Conservation (phyloP, 1,140 invertebrate genomes). For the Lasioglossum baleicum region DNA sequence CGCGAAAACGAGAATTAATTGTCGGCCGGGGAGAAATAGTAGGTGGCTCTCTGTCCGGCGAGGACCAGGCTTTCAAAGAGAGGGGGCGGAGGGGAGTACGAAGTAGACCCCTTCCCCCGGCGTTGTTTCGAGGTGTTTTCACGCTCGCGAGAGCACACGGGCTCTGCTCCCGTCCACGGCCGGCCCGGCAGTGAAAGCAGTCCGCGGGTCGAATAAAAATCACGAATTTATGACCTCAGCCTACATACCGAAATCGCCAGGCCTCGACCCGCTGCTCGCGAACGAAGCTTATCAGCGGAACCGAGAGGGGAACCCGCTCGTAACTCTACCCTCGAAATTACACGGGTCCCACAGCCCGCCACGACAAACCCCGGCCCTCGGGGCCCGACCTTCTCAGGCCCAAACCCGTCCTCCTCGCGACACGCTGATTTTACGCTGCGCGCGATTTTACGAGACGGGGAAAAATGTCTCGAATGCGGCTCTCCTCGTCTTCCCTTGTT, state of each 20-base stretch:
- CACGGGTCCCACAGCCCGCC: neutral
- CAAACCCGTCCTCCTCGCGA: neutral
- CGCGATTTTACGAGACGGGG: too few relatives aligned
- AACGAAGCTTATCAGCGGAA: conserved; percentile 17
- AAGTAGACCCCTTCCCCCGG: too few relatives aligned
- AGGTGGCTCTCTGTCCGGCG: too few relatives aligned
- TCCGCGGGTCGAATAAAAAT: conserved; percentile 44
- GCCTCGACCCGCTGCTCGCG: conserved; percentile 18
- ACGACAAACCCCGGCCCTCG: neutral
- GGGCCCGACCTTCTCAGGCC: neutral
- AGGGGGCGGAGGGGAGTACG: too few relatives aligned
- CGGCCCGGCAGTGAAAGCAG: conserved; percentile 54
- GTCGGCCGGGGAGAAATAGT: neutral
- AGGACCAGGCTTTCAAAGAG: too few relatives aligned
- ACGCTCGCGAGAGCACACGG: neutral
- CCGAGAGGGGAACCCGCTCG: neutral
- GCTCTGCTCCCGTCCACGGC: neutral
- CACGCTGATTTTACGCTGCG: conserved; percentile 2
- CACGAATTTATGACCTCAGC: conserved; percentile 56
- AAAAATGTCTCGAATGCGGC: too few relatives aligned
- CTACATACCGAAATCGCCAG: conserved; percentile 46
- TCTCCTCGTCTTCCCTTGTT: too few relatives aligned
- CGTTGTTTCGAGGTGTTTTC: neutral
- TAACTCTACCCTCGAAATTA: neutral
- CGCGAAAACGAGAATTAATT: conserved; percentile 37